These are phyloP conservation scores for Ephydatia muelleri DNA, from an alignment of 37 sponge, comb jelly and placozoan species.

Conservation along the genomic window DNA sequence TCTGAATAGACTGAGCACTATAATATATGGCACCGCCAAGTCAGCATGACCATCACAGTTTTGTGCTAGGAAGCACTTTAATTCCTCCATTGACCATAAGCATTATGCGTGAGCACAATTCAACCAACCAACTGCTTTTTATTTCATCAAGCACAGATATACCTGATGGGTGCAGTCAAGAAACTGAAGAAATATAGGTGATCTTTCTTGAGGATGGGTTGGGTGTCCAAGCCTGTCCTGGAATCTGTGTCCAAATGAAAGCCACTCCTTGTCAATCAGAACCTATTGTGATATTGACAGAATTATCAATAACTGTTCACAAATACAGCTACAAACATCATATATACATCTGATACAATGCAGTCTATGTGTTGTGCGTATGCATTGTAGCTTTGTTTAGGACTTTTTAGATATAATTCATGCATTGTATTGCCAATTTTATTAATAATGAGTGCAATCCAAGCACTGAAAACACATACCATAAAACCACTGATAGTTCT, in stretches of 20 bases:
- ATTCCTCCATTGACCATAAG: slow-evolving; percentile 7
- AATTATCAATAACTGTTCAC: background rate
- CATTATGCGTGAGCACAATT: too few relatives aligned
- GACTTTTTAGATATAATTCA: background rate
- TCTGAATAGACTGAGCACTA: too few relatives aligned
- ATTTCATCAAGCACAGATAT: background rate
- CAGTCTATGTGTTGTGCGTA: background rate
- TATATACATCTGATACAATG: background rate
- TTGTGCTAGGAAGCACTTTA: too few relatives aligned
- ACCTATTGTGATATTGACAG: slow-evolving; percentile 34
- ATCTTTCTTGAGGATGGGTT: slow-evolving; percentile 80
- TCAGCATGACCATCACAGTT: too few relatives aligned
- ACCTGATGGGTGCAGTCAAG: slow-evolving; percentile 95
- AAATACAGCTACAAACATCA: too few relatives aligned
- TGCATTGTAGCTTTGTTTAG: background rate
- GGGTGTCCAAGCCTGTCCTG: slow-evolving; percentile 87
- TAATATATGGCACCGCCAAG: too few relatives aligned
- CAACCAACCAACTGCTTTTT: background rate
- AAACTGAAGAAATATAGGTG: slow-evolving; percentile 98
- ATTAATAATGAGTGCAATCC: background rate
- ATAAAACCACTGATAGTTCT: slow-evolving; percentile 89
- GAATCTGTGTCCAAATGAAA: slow-evolving; percentile 98
- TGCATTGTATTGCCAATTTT: background rate
- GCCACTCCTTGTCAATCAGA: slow-evolving; percentile 98
- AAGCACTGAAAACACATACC: slow-evolving; percentile 36